These are phyloP conservation scores for Habrosyne pyritoides DNA, from an alignment of 2,888 invertebrate species.

Conservation along the genomic window DNA sequence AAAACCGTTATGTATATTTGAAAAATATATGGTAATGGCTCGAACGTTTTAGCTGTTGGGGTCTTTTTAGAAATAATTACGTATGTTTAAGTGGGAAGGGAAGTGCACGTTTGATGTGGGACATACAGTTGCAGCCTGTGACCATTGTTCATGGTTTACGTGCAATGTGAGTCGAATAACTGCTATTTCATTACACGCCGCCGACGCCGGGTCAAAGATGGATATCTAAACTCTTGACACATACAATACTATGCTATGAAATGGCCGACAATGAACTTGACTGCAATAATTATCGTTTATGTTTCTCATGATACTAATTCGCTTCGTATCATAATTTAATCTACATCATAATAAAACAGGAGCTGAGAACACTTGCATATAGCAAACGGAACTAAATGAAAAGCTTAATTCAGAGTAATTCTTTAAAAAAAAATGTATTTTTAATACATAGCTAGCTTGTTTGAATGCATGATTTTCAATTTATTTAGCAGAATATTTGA, in stretches of 20 bases:
- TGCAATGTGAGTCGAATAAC: conserved; percentile 69
- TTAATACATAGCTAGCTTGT: too few species aligned
- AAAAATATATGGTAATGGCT: conserved; percentile 1
- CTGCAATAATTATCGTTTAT: conserved; percentile 5
- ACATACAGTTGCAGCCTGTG: conserved; percentile 43
- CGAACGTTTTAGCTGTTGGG: not conserved
- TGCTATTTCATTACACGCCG: conserved; percentile 59
- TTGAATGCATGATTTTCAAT: too few species aligned
- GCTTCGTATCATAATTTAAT: not conserved
- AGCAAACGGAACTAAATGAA: too few species aligned
- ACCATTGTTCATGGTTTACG: conserved; percentile 59
- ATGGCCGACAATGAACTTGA: conserved; percentile 33
- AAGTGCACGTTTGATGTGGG: conserved; percentile 42
- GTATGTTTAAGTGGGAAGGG: conserved; percentile 25
- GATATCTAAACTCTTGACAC: conserved; percentile 42
- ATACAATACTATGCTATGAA: conserved; percentile 25
- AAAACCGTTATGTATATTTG: not conserved
- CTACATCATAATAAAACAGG: not conserved
- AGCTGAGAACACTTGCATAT: not conserved
- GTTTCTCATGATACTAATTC: conserved; percentile 16
- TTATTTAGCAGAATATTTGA: too few species aligned
- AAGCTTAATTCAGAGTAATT: too few species aligned
- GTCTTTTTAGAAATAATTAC: not conserved
- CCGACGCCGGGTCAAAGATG: conserved; percentile 58
- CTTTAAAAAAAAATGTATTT: too few species aligned